Percentiles rank a stretch among this genome's conserved stretches.
Evolutionary conservation across 2,888 invertebrate genomes (phyloP).

Genomic region (Dryadula phaetusa): DNA sequence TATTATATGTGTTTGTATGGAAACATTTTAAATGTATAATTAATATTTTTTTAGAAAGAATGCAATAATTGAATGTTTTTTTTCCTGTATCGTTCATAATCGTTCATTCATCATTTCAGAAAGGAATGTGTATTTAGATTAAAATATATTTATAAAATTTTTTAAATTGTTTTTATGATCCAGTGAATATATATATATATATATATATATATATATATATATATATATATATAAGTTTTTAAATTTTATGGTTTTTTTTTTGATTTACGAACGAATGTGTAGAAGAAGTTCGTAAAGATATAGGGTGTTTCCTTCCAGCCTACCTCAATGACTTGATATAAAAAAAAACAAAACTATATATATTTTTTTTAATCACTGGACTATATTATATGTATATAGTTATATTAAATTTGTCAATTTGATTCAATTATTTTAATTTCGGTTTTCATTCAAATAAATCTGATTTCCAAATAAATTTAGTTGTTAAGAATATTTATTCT

Average conservation of each 20-base stretch:
- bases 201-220: too few species aligned
- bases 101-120: background rate
- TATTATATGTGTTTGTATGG: too few species aligned
- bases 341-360: too few species aligned
- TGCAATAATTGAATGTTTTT: background rate
- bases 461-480: constrained; percentile 11
- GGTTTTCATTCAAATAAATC: too few species aligned
- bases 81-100: constrained; percentile 2
- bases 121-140: constrained; percentile 4
- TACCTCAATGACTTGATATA: background rate
- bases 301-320: background rate
- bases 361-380: background rate
- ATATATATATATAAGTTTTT: too few species aligned
- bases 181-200: too few species aligned
- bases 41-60: background rate
- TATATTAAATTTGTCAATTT: constrained; percentile 1
- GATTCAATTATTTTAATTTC: background rate
- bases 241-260: too few species aligned
- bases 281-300: background rate
- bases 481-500: constrained; percentile 22
- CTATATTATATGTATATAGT: background rate
- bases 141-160: background rate
- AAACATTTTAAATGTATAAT: too few species aligned
- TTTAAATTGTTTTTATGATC: background rate
- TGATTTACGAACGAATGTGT: too few species aligned